Evolutionary conservation across 2,888 invertebrate species (phyloP).

Genomic region (Apamea epomidion): DNA sequence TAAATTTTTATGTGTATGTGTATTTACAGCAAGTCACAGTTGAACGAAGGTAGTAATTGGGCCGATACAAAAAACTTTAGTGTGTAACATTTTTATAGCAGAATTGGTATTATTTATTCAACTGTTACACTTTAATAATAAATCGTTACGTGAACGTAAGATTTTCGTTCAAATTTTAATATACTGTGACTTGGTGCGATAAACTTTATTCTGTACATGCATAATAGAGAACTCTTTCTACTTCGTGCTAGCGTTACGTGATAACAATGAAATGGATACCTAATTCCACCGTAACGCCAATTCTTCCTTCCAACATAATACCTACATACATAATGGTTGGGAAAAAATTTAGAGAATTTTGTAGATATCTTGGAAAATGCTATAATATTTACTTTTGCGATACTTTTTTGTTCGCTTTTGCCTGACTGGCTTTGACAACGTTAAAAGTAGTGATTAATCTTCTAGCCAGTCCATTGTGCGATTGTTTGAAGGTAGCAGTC

Average conservation of each 20-base stretch:
- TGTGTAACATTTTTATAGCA: slow-evolving; percentile 23
- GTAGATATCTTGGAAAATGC: neutral
- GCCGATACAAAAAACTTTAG: neutral
- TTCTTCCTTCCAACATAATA: neutral
- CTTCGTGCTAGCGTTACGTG: slow-evolving; percentile 32
- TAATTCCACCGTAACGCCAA: neutral
- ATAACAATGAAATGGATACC: slow-evolving; percentile 16
- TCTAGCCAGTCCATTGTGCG: too few relatives aligned
- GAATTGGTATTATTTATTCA: slow-evolving; percentile 24
- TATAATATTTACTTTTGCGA: neutral
- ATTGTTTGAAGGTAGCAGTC: too few relatives aligned
- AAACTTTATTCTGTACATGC: slow-evolving; percentile 23
- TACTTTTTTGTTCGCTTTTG: too few relatives aligned
- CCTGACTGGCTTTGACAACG: neutral
- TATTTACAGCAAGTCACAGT: slow-evolving; percentile 27
- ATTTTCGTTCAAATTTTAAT: slow-evolving; percentile 4
- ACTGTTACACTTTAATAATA: slow-evolving; percentile 15
- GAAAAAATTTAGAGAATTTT: neutral
- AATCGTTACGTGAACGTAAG: slow-evolving; percentile 37
- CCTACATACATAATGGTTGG: neutral
- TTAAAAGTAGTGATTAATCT: neutral
- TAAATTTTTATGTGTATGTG: slow-evolving; percentile 26
- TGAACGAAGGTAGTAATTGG: slow-evolving; percentile 28
- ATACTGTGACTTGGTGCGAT: slow-evolving; percentile 38
- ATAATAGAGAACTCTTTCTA: slow-evolving; percentile 33